Evolutionary conservation across 2,113 vertebrate genomes (phyloP).

Genomic region (Caloenas nicobarica): DNA sequence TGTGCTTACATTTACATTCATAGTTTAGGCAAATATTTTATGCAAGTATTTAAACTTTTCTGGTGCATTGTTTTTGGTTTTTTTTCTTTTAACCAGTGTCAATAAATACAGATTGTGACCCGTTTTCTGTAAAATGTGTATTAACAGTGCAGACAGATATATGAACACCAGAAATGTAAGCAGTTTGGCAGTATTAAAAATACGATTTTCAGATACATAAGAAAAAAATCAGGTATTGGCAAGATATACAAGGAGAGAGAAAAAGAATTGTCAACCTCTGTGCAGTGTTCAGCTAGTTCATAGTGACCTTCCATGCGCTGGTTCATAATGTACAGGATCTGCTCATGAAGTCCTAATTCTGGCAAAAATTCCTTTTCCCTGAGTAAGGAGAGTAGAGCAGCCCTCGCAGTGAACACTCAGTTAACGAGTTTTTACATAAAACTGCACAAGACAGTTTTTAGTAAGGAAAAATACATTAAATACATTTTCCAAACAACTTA

Average conservation of each 20-base stretch:
- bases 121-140: background rate
- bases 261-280: background rate
- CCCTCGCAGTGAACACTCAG: background rate
- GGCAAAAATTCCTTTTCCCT: background rate
- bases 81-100: background rate
- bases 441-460: background rate
- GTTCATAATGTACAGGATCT: background rate
- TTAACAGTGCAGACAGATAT: background rate
- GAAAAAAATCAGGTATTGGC: background rate
- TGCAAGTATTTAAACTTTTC: background rate
- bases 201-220: background rate
- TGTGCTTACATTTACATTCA: background rate
- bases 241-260: background rate
- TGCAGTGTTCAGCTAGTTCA: background rate
- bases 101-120: background rate
- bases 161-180: background rate
- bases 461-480: background rate
- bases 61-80: accelerated
- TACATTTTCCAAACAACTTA: background rate
- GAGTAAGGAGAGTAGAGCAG: background rate
- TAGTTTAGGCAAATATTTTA: background rate
- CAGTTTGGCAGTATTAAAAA: background rate
- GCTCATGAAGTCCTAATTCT: background rate
- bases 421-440: background rate
- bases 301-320: background rate